A percentile compares a stretch with the other conserved stretches of the same genome.
Evolutionary conservation across 2,888 invertebrate species (phyloP).

Genomic region (Craniophora ligustri): DNA sequence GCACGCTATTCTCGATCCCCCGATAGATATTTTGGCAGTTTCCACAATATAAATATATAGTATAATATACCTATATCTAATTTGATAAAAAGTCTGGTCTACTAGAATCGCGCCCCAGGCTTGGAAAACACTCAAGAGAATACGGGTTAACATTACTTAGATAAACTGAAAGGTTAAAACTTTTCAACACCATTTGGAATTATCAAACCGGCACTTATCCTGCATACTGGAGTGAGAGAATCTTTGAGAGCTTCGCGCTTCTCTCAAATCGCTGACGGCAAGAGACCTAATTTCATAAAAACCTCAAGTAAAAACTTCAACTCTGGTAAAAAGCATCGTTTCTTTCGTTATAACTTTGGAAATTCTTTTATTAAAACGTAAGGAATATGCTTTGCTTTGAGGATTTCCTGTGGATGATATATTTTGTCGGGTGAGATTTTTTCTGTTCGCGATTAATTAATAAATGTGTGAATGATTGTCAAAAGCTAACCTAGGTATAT

Average conservation of each 20-base stretch:
- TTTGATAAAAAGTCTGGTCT: too few relatives aligned
- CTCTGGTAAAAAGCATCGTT: conserved; percentile 57
- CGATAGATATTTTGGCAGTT: too few relatives aligned
- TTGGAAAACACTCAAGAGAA: conserved; percentile 26
- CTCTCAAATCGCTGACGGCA: conserved; percentile 70
- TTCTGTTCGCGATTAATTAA: too few relatives aligned
- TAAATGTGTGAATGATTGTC: too few relatives aligned
- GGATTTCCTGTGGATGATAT: not conserved
- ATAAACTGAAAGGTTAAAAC: conserved; percentile 59
- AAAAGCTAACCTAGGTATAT: too few relatives aligned
- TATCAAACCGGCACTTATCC: conserved; percentile 63
- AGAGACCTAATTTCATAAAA: conserved; percentile 62
- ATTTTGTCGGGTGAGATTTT: too few relatives aligned
- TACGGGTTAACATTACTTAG: conserved; percentile 40
- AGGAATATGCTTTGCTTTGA: conserved; percentile 8
- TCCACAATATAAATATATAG: too few relatives aligned
- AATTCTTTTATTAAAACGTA: conserved; percentile 41
- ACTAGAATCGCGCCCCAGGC: conserved; percentile 12
- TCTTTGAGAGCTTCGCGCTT: conserved; percentile 60
- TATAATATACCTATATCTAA: too few relatives aligned
- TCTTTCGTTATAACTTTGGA: conserved; percentile 35
- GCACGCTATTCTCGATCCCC: too few relatives aligned
- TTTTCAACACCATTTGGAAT: conserved; percentile 59
- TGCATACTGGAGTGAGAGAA: conserved; percentile 57
- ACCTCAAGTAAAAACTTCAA: conserved; percentile 61